Conservation (phyloP, 2,888 invertebrate genomes). For the Patella depressa region DNA sequence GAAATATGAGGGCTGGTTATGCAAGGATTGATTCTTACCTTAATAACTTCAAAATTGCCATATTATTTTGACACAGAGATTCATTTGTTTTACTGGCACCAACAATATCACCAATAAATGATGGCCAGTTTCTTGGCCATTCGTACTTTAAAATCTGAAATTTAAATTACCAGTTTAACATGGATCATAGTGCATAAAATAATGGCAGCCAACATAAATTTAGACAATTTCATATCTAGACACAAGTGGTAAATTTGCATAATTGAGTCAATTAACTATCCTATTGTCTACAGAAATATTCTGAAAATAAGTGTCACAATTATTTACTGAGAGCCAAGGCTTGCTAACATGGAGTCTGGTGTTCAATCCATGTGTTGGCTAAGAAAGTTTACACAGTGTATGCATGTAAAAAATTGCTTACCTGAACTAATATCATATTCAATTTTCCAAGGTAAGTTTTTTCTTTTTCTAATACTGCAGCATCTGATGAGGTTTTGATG, state of each 20-base stretch:
- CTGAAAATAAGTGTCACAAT: no score
- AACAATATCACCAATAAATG: slow-evolving; percentile 98
- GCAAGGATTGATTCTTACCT: slow-evolving; percentile 71
- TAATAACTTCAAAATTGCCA: slow-evolving; percentile 96
- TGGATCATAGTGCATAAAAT: no score
- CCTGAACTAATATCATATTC: slow-evolving; percentile 98
- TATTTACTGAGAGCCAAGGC: no score
- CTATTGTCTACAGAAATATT: no score
- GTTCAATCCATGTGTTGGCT: no score
- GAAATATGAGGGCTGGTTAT: no score
- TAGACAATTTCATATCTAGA: no score
- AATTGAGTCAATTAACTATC: no score
- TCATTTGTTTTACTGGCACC: slow-evolving; percentile 99
- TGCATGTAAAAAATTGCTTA: slow-evolving; percentile 57
- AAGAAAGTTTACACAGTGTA: no score
- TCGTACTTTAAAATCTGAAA: slow-evolving; percentile 93
- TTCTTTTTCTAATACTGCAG: slow-evolving; percentile 88
- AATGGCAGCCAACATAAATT: no score
- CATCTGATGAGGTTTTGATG: slow-evolving; percentile 96
- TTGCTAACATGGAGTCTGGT: no score
- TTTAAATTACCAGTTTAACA: slow-evolving; percentile 18
- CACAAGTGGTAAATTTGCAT: no score
- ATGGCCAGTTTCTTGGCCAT: slow-evolving; percentile 99
- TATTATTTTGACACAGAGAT: slow-evolving; percentile 99
- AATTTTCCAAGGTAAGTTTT: slow-evolving; percentile 97